These are phyloP conservation scores for Drosophila barbarae DNA, from an alignment of 2,888 invertebrate species.

Conservation along the genomic window DNA sequence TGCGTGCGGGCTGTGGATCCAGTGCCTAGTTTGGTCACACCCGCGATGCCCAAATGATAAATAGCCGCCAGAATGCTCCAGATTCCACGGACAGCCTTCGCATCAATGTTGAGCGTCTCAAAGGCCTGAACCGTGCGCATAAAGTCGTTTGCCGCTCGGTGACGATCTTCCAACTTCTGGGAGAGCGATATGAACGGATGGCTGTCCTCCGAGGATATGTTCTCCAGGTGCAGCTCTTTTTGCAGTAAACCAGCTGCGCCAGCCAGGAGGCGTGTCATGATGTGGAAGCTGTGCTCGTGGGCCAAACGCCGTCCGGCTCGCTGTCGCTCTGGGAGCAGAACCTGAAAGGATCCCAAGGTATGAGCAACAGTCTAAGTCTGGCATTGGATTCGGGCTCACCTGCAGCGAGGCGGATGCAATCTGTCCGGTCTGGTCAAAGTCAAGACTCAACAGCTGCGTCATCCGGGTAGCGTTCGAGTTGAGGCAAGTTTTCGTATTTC, in stretches of 20 bases:
- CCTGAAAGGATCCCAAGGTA: slow-evolving; percentile 81
- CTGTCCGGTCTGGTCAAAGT: slow-evolving; percentile 95
- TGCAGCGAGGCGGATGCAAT: slow-evolving; percentile 94
- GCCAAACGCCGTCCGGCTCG: slow-evolving; percentile 84
- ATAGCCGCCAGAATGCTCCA: slow-evolving; percentile 95
- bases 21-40: slow-evolving; percentile 84
- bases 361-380: background rate
- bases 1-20: slow-evolving; percentile 81
- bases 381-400: slow-evolving; percentile 77
- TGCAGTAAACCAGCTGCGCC: slow-evolving; percentile 91
- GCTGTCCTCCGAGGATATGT: slow-evolving; percentile 83
- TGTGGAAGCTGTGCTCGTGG: slow-evolving; percentile 82
- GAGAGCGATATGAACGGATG: slow-evolving; percentile 90
- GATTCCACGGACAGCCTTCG: slow-evolving; percentile 89
- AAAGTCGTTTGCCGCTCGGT: slow-evolving; percentile 90
- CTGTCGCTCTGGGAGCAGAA: slow-evolving; percentile 89
- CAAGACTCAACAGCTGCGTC: slow-evolving; percentile 94
- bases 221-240: slow-evolving; percentile 91
- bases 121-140: slow-evolving; percentile 89
- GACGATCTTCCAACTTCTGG: slow-evolving; percentile 89
- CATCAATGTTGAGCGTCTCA: slow-evolving; percentile 86
- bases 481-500: slow-evolving; percentile 91
- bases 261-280: slow-evolving; percentile 81
- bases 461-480: slow-evolving; percentile 94
- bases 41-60: slow-evolving; percentile 94